phyloP scores from a whole-genome alignment of 2,113 vertebrate genomes.

The Colaptes auratus region DNA sequence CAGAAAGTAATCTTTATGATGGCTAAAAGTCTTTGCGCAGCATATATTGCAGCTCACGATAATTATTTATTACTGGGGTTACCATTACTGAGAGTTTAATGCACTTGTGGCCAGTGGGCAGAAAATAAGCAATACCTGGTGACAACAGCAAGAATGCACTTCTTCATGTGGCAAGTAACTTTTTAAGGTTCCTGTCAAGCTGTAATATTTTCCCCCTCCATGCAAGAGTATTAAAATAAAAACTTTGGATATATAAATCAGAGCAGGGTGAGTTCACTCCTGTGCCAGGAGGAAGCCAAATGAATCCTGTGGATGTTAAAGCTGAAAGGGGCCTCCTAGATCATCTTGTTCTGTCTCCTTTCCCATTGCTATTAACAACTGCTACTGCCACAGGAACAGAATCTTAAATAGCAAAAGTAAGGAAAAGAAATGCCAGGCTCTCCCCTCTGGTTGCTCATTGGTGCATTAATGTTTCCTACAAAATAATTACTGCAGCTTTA shows the following conservation, averaged over 20 bases:
- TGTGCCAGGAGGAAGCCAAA: background rate
- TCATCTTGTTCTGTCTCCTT: constrained; percentile 32
- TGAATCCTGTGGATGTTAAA: constrained; percentile 24
- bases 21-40: constrained; percentile 64
- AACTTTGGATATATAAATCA: constrained; percentile 41
- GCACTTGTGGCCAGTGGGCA: constrained; percentile 37
- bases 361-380: constrained; percentile 26
- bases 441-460: background rate
- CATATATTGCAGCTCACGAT: constrained; percentile 36
- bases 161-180: constrained; percentile 11
- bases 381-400: background rate
- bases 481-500: background rate
- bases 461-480: background rate
- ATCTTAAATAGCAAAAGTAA: background rate
- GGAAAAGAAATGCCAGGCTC: background rate
- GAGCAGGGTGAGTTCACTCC: background rate
- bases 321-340: constrained; percentile 21
- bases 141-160: constrained; percentile 9
- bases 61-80: constrained; percentile 61
- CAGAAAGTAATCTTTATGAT: constrained; percentile 62
- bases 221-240: constrained; percentile 51
- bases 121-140: constrained; percentile 27
- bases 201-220: constrained; percentile 30
- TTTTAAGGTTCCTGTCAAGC: background rate
- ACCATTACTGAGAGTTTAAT: constrained; percentile 52